Evolutionary conservation across 2,113 vertebrate species (phyloP), one percentile per base, ranked within the genome.

Genomic region (Peromyscus leucopus): DNA sequence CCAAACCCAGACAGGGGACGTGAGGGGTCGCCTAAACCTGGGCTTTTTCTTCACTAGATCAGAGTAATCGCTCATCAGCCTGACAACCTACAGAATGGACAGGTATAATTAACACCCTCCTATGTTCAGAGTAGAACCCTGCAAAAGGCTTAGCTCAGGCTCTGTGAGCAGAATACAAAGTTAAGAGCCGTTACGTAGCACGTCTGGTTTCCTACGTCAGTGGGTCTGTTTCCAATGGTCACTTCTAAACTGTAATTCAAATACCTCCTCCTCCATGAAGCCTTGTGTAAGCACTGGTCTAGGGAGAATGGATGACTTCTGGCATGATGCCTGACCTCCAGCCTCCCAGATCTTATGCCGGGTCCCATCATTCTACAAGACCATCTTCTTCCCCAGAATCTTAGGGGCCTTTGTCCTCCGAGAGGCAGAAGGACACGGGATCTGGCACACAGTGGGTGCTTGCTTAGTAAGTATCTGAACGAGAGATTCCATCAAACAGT

Each of bases 391-490:
- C 13, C 31, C 36, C 17, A 46, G 10, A 65, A 19, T 48, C 65
- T 51, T 59, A 12, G 26, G 33, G 2, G 72, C 15, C 76, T 97
- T 89, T 48, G 36, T 48, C 94, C 57, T 89, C 84, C 33, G 16
- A 67, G 61, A 87, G 85, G 42, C 36, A 13, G 63, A 86, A 36
- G 36, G 16, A 55, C 65, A 42, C 2, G 7, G 65, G 80, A 26
- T 4, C 85, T 48, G 80, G 59, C 89, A 71, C 12, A 48, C 36
- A 89, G n/a, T 28, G 17, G 33, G 42, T n/a, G 36, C 9, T 93
- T n/a, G 31, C 9, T 93, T 69, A 80, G 61, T 33, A 90, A 80
- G 17, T 21, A 31, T 93, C 31, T 59, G 61, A 94, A 79, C 51
- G 36, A 96, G 48, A 5, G 1, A 87, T 51, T 75, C 46, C 59